Conservation (phyloP, 53 echinoderm and acorn worm species). For the Actinopyga echinites region DNA sequence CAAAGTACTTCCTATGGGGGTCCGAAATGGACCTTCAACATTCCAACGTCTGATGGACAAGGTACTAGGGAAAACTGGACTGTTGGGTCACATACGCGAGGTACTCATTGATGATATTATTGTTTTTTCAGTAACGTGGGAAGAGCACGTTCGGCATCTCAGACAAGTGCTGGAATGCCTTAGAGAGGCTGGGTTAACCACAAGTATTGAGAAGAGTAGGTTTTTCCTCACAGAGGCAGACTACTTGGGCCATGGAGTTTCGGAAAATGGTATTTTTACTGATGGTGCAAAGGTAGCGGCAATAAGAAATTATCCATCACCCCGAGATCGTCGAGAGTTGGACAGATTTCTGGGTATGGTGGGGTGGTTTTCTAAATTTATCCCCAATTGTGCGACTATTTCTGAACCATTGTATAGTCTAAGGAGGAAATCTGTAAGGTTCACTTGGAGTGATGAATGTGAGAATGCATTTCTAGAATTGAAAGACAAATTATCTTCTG, state of each 20-base stretch:
- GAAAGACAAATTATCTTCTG: neutral
- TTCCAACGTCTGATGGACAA: constrained; percentile 39
- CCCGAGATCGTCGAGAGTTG: constrained; percentile 24
- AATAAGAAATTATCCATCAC: constrained; percentile 38
- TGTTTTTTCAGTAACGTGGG: neutral
- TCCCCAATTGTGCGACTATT: neutral
- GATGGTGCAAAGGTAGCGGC: constrained; percentile 38
- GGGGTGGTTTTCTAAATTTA: neutral
- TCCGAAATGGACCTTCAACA: constrained; percentile 36
- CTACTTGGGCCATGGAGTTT: constrained; percentile 49
- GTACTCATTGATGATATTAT: constrained; percentile 12
- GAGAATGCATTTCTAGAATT: neutral
- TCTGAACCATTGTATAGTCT: neutral
- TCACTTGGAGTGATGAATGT: neutral
- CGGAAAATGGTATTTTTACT: constrained; percentile 38
- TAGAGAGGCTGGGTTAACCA: neutral
- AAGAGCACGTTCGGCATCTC: neutral
- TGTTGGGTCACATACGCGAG: constrained; percentile 16
- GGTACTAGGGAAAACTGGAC: neutral
- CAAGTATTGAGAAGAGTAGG: neutral
- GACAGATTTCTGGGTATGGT: neutral
- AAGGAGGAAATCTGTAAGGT: neutral
- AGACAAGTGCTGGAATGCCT: neutral
- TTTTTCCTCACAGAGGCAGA: neutral
- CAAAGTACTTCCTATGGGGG: constrained; percentile 18